These are phyloP conservation scores for Acronicta aceris DNA, from an alignment of 2,888 invertebrate genomes.

Conservation along the genomic window DNA sequence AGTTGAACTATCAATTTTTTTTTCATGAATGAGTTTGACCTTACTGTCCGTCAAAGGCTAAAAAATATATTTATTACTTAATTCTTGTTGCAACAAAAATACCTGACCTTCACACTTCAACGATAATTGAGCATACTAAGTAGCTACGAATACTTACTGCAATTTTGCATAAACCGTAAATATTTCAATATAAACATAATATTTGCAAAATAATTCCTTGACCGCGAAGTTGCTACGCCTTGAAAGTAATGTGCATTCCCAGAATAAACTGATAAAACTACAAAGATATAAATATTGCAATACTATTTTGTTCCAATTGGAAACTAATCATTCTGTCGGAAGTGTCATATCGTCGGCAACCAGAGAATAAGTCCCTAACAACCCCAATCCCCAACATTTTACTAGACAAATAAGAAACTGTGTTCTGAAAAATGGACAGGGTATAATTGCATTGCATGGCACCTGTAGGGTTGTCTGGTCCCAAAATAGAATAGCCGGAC, in stretches of 20 bases:
- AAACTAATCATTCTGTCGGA: no score
- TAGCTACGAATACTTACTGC: slow-evolving; percentile 1
- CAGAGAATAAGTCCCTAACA: no score
- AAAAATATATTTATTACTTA: slow-evolving; percentile 4
- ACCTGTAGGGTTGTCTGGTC: no score
- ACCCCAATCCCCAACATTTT: no score
- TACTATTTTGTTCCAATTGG: no score
- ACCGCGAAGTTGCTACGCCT: slow-evolving; percentile 23
- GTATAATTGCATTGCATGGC: no score
- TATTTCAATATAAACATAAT: slow-evolving; percentile 33
- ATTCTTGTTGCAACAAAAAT: slow-evolving; percentile 12
- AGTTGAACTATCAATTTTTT: neutral
- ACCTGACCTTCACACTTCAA: slow-evolving; percentile 16
- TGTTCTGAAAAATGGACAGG: no score
- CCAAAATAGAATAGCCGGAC: no score
- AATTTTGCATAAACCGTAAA: slow-evolving; percentile 19
- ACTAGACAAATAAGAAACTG: no score
- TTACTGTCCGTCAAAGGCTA: neutral
- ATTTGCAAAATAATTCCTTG: slow-evolving; percentile 15
- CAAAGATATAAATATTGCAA: neutral
- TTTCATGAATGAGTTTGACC: neutral
- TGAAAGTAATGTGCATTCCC: slow-evolving; percentile 20
- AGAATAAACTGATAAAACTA: slow-evolving; percentile 1
- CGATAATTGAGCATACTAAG: slow-evolving; percentile 14
- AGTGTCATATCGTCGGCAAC: no score